phyloP scores from a whole-genome alignment of 2,797 vertebrate genomes.

The Microchirus variegatus region DNA sequence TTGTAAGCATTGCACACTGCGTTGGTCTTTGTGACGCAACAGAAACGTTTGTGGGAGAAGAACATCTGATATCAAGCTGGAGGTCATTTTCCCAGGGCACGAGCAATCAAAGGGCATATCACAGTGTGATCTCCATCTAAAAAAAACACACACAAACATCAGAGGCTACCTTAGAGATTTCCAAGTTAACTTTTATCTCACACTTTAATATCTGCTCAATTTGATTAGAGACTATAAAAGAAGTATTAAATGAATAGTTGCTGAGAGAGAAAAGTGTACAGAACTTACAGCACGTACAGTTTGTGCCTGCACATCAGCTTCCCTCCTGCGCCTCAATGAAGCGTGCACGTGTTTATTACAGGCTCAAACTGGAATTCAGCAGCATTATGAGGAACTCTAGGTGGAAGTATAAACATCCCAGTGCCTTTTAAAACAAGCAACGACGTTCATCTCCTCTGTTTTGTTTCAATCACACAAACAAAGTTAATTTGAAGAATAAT shows the following conservation, averaged over 20 bases:
- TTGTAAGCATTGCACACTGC: not conserved
- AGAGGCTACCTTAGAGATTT: not conserved
- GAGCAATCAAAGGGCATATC: conserved; percentile 6
- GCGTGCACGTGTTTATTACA: conserved; percentile 27
- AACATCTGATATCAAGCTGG: conserved; percentile 2
- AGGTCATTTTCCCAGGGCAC: conserved; percentile 8
- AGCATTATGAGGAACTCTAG: conserved; percentile 43
- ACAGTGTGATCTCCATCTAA: conserved; percentile 1
- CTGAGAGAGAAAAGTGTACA: not conserved
- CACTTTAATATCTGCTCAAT: conserved; percentile 10
- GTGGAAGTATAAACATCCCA: conserved; percentile 57
- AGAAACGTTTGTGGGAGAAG: conserved; percentile 26
- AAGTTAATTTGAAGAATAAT: conserved; percentile 38
- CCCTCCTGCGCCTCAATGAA: conserved; percentile 22
- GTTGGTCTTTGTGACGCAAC: not conserved
- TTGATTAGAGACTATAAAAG: conserved; percentile 18
- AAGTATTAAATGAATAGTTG: not conserved
- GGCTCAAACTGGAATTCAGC: conserved; percentile 12
- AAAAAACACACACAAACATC: conserved; percentile 21
- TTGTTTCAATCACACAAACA: conserved; percentile 19
- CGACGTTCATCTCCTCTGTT: conserved; percentile 20
- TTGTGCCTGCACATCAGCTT: conserved; percentile 1
- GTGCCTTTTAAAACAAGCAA: conserved; percentile 27
- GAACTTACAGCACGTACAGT: not conserved
- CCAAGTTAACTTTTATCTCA: conserved; percentile 12